A percentile compares a stretch with the other conserved stretches of the same genome.
Evolutionary conservation across 2,888 invertebrate species (phyloP).

Genomic region (Sclerodermus sp.): DNA sequence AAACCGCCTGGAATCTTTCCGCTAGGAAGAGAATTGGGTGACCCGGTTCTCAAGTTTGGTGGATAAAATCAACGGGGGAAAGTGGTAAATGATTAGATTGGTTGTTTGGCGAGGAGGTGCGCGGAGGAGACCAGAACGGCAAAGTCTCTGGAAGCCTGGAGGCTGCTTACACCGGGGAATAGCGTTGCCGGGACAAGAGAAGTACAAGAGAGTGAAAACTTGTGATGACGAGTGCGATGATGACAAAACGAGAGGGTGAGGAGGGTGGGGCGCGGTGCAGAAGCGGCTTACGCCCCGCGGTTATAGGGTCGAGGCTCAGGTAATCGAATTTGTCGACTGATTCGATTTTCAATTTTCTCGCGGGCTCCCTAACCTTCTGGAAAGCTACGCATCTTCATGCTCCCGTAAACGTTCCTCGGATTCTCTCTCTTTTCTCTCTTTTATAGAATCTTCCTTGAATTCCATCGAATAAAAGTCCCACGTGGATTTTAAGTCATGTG

Average conservation of each 20-base stretch:
- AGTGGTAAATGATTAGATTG: background rate
- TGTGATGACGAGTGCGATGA: conserved; percentile 10
- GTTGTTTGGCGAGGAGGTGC: background rate
- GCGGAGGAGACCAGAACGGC: background rate
- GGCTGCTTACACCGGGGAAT: no score
- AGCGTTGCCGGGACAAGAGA: no score
- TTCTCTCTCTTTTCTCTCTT: conserved; percentile 7
- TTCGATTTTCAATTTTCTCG: conserved; percentile 50
- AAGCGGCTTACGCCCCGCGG: conserved; percentile 25
- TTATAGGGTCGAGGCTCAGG: conserved; percentile 32
- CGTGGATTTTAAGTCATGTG: no score
- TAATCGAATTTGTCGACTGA: conserved; percentile 47
- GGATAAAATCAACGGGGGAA: conserved; percentile 6
- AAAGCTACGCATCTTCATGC: conserved; percentile 38
- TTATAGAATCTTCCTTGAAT: background rate
- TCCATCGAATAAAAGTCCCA: background rate
- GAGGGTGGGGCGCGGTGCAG: conserved; percentile 12
- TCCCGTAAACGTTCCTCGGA: conserved; percentile 13
- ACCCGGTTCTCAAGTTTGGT: background rate
- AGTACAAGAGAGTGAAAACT: no score
- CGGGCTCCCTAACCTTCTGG: conserved; percentile 29
- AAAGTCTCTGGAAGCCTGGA: conserved; percentile 3
- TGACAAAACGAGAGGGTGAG: conserved; percentile 1
- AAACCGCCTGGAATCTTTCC: background rate
- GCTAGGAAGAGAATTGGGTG: background rate